Evolutionary conservation across 2,888 invertebrate genomes (phyloP).

Genomic region (Acanthococcus lagerstroemiae): DNA sequence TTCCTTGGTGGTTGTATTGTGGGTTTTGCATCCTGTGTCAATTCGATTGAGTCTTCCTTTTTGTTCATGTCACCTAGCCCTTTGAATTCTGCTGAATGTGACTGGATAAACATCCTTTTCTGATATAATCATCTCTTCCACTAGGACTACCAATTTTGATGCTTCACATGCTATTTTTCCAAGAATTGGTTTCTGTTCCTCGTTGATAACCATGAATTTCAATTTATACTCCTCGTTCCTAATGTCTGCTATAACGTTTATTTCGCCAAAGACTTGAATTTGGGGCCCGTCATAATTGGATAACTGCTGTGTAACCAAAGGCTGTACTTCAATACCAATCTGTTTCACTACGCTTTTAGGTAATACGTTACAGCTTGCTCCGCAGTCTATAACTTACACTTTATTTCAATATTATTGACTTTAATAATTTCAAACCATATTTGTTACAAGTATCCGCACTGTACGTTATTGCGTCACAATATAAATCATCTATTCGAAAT

Average conservation of each 20-base stretch:
- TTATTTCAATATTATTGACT: background rate
- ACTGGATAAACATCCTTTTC: background rate
- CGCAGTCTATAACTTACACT: background rate
- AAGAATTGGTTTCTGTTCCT: background rate
- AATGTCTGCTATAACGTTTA: background rate
- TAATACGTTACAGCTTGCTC: background rate
- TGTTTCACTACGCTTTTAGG: background rate
- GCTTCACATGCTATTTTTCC: background rate
- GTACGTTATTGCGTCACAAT: background rate
- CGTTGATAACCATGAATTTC: background rate
- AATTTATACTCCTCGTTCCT: background rate
- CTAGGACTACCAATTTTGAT: background rate
- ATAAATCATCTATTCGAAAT: background rate
- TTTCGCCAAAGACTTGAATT: background rate
- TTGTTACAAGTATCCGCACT: background rate
- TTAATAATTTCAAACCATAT: background rate
- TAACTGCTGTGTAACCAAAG: background rate
- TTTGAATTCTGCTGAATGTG: background rate
- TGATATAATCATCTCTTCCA: background rate
- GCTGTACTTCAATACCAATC: background rate
- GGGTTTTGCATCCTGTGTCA: background rate
- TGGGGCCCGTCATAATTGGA: background rate
- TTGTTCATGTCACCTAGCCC: background rate
- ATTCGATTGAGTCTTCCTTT: background rate
- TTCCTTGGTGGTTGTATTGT: background rate